Percentiles rank a stretch among this genome's conserved stretches.
Evolutionary conservation across 2,113 vertebrate species (phyloP).

Genomic region (Myotis davidii): DNA sequence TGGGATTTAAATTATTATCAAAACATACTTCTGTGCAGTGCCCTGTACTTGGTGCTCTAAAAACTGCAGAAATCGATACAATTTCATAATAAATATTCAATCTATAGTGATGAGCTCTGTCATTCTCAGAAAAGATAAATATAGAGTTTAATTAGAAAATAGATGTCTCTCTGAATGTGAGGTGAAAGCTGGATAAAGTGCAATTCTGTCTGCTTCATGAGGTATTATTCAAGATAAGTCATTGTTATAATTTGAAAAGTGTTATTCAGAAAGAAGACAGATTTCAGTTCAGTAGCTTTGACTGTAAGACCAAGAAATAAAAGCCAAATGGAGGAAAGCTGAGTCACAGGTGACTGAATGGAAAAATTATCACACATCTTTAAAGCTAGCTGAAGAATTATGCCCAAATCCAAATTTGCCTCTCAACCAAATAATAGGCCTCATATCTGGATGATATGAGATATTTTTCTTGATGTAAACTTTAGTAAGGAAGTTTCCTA

Average conservation of each 20-base stretch:
- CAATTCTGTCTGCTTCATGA: constrained; percentile 69
- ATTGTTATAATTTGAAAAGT: constrained; percentile 76
- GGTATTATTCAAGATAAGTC: constrained; percentile 64
- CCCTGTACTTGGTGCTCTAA: constrained; percentile 62
- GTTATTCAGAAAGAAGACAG: constrained; percentile 73
- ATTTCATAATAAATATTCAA: constrained; percentile 75
- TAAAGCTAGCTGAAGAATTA: constrained; percentile 69
- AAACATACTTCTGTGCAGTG: constrained; percentile 70
- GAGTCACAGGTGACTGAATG: constrained; percentile 66
- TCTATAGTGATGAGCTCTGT: constrained; percentile 70
- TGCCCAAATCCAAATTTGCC: constrained; percentile 22
- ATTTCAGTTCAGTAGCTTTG: constrained; percentile 73
- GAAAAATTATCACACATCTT: constrained; percentile 62
- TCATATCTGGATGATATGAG: constrained; percentile 1
- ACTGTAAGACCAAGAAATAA: constrained; percentile 69
- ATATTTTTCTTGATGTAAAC: constrained; percentile 32
- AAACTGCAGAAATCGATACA: constrained; percentile 68
- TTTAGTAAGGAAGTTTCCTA: constrained; percentile 23
- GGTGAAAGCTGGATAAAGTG: constrained; percentile 64
- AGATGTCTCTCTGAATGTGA: constrained; percentile 70
- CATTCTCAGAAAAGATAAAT: constrained; percentile 73
- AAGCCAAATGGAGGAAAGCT: constrained; percentile 61
- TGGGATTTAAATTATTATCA: constrained; percentile 73
- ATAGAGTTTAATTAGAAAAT: constrained; percentile 76
- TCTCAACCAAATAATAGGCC: constrained; percentile 17